phyloP scores from a whole-genome alignment of 2,797 vertebrate genomes.

The Synaphobranchus kaupii region DNA sequence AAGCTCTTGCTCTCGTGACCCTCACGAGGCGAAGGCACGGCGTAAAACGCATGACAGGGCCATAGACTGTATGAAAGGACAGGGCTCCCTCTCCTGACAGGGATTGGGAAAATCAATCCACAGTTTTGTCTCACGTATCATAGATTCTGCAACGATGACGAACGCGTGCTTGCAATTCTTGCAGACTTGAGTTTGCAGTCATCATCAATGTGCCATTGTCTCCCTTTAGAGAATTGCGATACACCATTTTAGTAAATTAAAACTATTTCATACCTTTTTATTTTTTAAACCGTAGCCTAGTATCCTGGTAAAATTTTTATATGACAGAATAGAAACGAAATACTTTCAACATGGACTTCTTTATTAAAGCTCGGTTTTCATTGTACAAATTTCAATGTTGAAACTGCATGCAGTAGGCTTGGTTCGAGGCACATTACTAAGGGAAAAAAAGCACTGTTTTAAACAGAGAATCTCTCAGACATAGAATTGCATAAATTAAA shows the following conservation, averaged over 20 bases:
- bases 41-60: too few relatives aligned
- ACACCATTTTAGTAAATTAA: background rate
- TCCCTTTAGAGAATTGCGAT: background rate
- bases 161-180: background rate
- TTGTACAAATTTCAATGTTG: conserved; percentile 81
- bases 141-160: background rate
- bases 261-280: background rate
- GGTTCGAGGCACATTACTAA: conserved; percentile 81
- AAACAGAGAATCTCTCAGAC: conserved; percentile 40
- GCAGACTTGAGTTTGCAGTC: background rate
- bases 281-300: background rate
- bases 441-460: conserved; percentile 65
- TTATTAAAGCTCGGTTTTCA: conserved; percentile 83
- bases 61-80: too few relatives aligned
- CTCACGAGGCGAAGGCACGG: conserved; percentile 7
- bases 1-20: background rate
- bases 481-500: conserved; percentile 78
- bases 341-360: conserved; percentile 77
- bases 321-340: conserved; percentile 3
- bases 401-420: conserved; percentile 83
- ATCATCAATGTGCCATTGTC: background rate
- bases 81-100: conserved; percentile 17
- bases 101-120: conserved; percentile 15
- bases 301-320: too few relatives aligned
- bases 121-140: background rate